Evolutionary conservation across 2,888 invertebrate species (phyloP), one percentile per base, ranked within the genome.

Genomic region (Cordylochernes scorpioides): DNA sequence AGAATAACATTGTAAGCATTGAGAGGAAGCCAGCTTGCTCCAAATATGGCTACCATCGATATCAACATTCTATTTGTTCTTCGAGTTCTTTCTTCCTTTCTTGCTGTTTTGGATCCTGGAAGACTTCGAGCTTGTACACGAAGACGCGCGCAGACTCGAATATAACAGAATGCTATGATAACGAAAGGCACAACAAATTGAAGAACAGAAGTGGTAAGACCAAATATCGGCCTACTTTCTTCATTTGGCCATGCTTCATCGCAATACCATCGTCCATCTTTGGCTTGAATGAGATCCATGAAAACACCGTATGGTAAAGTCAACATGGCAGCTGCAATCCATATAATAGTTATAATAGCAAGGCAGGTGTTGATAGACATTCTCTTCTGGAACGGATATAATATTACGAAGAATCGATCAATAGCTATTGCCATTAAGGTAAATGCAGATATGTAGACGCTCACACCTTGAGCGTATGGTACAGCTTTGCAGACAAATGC

Each of bases 351-450:
- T 29, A 94, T 82, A 36, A 88, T 75, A 5, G 65, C 55, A 25
- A 82, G 61, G 50, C 84, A 91, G 4, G 74, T 72, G 39, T 68
- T 67, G 24, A 77, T 63, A 52, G 73, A 75, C 80, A 86, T 88
- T 38, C 86, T 63, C 3, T 80, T 82, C 48, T 71, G 57, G 55
- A 86, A 91, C 1, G 91, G 91, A 52, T 86, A 80, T 39, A 91
- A 77, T 44, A 97, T 94, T 37, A 94, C 88, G 53, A 88, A 75
- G 57, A 82, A 94, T 33, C 94, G 67, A 58, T 97, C 94, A 34
- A 94, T 72, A 28, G 94, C 94, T 45, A 97, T 94, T 41, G 88
- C 80, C 43, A 84, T 91, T 39, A 97, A 63, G 5, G 94, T 94
- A 45, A 94, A 61, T 1, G 91, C 88, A 37, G 86, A 86, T 49